Evolutionary conservation across 2,797 vertebrate species (phyloP).

Genomic region (Avahi laniger): DNA sequence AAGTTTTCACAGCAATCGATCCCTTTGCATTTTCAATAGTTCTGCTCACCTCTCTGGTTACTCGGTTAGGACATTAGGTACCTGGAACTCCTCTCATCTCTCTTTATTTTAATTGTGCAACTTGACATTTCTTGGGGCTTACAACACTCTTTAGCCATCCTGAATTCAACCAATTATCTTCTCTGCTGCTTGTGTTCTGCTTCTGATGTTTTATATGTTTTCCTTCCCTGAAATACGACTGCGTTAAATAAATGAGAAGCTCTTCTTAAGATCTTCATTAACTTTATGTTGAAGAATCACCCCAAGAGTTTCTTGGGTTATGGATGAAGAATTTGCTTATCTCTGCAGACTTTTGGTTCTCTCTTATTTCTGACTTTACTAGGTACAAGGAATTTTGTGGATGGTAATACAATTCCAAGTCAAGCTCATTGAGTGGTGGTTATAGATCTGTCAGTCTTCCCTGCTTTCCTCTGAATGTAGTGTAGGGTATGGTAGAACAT

Average conservation of each 20-base stretch:
- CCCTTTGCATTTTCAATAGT: neutral
- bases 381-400: constrained; percentile 10
- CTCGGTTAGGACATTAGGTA: neutral
- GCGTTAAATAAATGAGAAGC: constrained; percentile 53
- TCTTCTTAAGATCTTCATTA: constrained; percentile 43
- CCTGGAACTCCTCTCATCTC: neutral
- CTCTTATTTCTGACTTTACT: neutral
- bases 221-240: neutral
- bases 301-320: neutral
- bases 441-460: neutral
- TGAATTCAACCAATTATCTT: constrained; percentile 56
- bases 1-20: neutral
- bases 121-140: neutral
- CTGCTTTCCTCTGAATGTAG: neutral
- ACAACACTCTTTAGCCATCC: neutral
- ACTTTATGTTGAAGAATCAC: neutral
- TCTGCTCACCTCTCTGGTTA: constrained; percentile 27
- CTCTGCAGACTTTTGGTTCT: neutral
- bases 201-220: constrained; percentile 62
- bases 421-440: neutral
- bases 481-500: neutral
- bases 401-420: neutral
- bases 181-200: constrained; percentile 64
- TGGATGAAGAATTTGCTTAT: neutral
- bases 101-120: neutral